Conservation (phyloP, 1,140 invertebrate genomes). For the Ceratina japonica region DNA sequence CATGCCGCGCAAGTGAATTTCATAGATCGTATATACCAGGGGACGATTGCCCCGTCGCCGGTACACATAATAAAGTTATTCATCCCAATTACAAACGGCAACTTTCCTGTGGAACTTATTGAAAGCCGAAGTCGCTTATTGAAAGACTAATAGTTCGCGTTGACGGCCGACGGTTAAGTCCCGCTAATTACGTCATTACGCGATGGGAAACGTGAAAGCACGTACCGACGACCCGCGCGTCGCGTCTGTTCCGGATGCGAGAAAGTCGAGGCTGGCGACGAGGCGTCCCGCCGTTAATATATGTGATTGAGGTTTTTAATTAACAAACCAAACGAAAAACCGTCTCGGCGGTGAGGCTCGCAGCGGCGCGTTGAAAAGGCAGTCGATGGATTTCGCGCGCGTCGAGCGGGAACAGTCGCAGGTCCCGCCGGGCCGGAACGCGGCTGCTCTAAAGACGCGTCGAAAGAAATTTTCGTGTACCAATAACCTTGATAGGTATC, state of each 20-base stretch:
- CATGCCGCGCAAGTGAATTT: slow-evolving; percentile 46
- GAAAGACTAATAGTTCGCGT: slow-evolving; percentile 58
- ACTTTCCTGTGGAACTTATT: slow-evolving; percentile 55
- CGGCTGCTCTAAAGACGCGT: background rate
- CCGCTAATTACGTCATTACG: slow-evolving; percentile 54
- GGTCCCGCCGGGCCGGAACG: slow-evolving; percentile 20
- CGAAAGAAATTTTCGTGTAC: slow-evolving; percentile 47
- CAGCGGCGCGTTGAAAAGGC: too few species aligned
- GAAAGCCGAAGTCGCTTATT: slow-evolving; percentile 59
- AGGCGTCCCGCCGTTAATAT: slow-evolving; percentile 34
- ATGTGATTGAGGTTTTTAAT: slow-evolving; percentile 60
- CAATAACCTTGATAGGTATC: slow-evolving; percentile 52
- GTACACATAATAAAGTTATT: slow-evolving; percentile 52
- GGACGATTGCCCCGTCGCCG: slow-evolving; percentile 38
- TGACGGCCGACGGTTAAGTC: slow-evolving; percentile 48
- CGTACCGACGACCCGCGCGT: background rate
- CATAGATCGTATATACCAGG: slow-evolving; percentile 44
- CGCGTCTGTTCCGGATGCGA: background rate
- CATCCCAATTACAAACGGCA: slow-evolving; percentile 52
- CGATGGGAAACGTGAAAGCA: slow-evolving; percentile 12
- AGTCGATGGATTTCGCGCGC: background rate
- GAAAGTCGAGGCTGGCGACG: background rate
- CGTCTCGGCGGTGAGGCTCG: slow-evolving; percentile 15
- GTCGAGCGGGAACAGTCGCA: background rate
- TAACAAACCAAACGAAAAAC: slow-evolving; percentile 42